phyloP scores from a whole-genome alignment of 2,113 vertebrate species.

The Dipodomys stephensi region DNA sequence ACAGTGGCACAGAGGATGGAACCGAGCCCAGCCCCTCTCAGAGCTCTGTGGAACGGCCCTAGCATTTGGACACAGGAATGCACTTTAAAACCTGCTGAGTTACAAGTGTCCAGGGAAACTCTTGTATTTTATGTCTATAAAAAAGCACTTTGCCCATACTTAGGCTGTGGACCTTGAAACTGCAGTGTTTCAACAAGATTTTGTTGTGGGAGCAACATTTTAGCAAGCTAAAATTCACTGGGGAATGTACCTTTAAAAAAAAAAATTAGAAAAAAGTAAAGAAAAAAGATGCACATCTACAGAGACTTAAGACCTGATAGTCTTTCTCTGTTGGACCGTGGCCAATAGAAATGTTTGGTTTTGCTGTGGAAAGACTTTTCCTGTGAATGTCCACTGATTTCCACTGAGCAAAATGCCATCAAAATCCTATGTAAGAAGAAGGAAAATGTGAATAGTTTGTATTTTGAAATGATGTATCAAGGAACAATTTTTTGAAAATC shows the following conservation, averaged over 20 bases:
- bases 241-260: conserved; percentile 81
- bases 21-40: conserved; percentile 90
- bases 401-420: conserved; percentile 77
- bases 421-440: conserved; percentile 3
- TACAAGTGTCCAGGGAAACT: conserved; percentile 82
- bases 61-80: conserved; percentile 83
- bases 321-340: conserved; percentile 68
- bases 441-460: conserved; percentile 78
- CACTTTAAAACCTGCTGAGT: conserved; percentile 85
- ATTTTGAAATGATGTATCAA: conserved; percentile 83
- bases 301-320: conserved; percentile 64
- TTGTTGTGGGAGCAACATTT: conserved; percentile 81
- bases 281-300: conserved; percentile 69
- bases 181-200: conserved; percentile 80
- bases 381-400: conserved; percentile 80
- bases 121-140: conserved; percentile 80
- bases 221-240: conserved; percentile 76
- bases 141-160: conserved; percentile 87
- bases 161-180: conserved; percentile 80
- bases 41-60: conserved; percentile 89
- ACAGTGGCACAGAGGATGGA: conserved; percentile 96
- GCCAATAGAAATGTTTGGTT: conserved; percentile 62
- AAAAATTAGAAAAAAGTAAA: neutral
- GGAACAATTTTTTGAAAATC: conserved; percentile 65
- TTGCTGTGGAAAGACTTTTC: conserved; percentile 73